Conservation (phyloP, 1,140 invertebrate species). For the Dendroctonus valens region DNA sequence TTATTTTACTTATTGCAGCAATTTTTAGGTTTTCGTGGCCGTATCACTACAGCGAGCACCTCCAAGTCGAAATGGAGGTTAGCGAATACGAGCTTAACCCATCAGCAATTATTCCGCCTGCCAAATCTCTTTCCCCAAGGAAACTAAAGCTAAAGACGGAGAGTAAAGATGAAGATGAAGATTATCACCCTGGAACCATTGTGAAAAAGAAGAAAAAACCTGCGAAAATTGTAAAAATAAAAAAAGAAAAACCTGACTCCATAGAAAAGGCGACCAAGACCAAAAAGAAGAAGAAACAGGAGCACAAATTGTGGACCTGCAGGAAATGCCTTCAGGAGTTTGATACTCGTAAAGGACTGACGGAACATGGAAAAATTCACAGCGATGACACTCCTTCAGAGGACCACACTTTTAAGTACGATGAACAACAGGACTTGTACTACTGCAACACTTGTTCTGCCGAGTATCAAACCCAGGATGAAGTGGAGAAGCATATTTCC, state of each 20-base stretch:
- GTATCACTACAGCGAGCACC: slow-evolving; percentile 8
- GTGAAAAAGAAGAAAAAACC: neutral
- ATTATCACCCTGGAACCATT: slow-evolving; percentile 18
- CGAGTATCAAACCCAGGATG: slow-evolving; percentile 32
- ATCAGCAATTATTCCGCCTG: neutral
- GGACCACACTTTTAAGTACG: slow-evolving; percentile 36
- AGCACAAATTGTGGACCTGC: slow-evolving; percentile 39
- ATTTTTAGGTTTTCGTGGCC: slow-evolving; percentile 29
- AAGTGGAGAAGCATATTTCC: slow-evolving; percentile 39
- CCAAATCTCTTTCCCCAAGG: neutral
- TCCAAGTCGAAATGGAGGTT: slow-evolving; percentile 34
- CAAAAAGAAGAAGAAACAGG: slow-evolving; percentile 15
- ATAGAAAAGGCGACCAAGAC: slow-evolving; percentile 10
- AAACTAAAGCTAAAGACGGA: neutral
- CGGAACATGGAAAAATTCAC: slow-evolving; percentile 37
- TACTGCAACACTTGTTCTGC: slow-evolving; percentile 39
- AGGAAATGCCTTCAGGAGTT: slow-evolving; percentile 38
- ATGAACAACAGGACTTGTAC: slow-evolving; percentile 37
- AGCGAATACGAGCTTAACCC: slow-evolving; percentile 20
- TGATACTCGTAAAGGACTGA: slow-evolving; percentile 32
- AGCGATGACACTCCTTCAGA: slow-evolving; percentile 9
- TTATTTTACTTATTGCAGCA: neutral
- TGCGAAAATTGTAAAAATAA: neutral
- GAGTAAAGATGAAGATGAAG: slow-evolving; percentile 26
- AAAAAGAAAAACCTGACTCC: neutral